Conservation (phyloP, 2,113 vertebrate species). For the Myotis yumanensis region DNA sequence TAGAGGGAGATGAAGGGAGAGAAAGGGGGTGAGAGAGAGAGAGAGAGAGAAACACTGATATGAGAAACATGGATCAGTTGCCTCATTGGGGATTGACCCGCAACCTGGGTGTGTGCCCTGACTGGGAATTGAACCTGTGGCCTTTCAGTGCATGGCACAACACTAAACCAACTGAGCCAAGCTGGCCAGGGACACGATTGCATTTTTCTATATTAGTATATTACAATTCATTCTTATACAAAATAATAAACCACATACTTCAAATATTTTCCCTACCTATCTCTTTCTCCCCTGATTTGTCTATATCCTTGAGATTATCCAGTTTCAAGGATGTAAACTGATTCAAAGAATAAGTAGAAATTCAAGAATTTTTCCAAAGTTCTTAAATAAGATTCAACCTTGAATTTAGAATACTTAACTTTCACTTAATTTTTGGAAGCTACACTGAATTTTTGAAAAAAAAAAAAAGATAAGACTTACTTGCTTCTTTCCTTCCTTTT, state of each 20-base stretch:
- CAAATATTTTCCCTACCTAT: background rate
- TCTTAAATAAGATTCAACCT: background rate
- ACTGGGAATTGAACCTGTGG: too few relatives aligned
- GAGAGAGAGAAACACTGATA: too few relatives aligned
- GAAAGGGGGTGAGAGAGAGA: too few relatives aligned
- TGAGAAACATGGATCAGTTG: too few relatives aligned
- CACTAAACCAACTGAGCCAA: too few relatives aligned
- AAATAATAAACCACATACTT: background rate
- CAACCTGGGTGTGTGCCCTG: too few relatives aligned
- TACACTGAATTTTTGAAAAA: background rate
- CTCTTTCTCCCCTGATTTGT: background rate
- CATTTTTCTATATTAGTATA: background rate
- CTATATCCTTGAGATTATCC: background rate
- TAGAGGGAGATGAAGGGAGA: too few relatives aligned
- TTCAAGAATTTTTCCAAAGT: background rate
- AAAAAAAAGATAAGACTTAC: background rate
- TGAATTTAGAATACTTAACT: background rate
- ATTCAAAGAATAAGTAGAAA: background rate
- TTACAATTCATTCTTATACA: background rate
- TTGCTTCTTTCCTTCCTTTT: background rate
- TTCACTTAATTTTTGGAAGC: background rate
- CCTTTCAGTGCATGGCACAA: too few relatives aligned
- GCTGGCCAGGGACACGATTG: background rate
- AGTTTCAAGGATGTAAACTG: background rate
- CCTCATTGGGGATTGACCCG: too few relatives aligned